Evolutionary conservation across 2,797 vertebrate species (phyloP).

Genomic region (Neosilurus mollespiculum): DNA sequence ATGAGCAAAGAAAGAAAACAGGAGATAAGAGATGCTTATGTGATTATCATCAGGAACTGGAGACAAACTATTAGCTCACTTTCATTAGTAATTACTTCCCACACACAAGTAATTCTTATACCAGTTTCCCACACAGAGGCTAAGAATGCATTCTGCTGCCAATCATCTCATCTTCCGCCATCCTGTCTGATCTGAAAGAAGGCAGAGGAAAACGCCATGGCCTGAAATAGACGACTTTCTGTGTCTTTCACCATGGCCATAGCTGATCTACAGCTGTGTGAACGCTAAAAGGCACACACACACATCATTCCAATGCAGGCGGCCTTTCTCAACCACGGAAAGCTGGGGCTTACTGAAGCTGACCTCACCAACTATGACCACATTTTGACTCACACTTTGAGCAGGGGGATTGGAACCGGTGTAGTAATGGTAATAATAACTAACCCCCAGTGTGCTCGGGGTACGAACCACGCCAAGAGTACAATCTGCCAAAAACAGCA

Average conservation of each 20-base stretch:
- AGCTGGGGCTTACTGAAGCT: conserved; percentile 1
- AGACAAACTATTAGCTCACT: neutral
- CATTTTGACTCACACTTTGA: conserved; percentile 22
- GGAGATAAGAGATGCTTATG: neutral
- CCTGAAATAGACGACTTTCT: conserved; percentile 27
- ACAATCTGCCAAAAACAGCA: conserved; percentile 30
- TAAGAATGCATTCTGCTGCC: neutral
- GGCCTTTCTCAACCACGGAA: conserved; percentile 35
- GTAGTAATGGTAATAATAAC: conserved; percentile 4
- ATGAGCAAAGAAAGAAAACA: neutral
- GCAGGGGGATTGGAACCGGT: neutral
- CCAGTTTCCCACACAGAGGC: neutral
- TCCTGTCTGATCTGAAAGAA: neutral
- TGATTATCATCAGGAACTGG: neutral
- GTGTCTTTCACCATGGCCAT: conserved; percentile 16
- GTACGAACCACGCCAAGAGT: conserved; percentile 23
- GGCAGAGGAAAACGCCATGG: neutral
- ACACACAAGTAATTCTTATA: neutral
- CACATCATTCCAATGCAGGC: conserved; percentile 16
- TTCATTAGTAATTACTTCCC: neutral
- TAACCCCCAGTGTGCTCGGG: neutral
- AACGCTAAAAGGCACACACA: conserved; percentile 26
- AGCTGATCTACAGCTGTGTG: conserved; percentile 28
- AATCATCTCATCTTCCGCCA: neutral
- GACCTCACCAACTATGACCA: neutral